Conservation (phyloP, 2,113 vertebrate genomes). For the Myotis lucifugus region DNA sequence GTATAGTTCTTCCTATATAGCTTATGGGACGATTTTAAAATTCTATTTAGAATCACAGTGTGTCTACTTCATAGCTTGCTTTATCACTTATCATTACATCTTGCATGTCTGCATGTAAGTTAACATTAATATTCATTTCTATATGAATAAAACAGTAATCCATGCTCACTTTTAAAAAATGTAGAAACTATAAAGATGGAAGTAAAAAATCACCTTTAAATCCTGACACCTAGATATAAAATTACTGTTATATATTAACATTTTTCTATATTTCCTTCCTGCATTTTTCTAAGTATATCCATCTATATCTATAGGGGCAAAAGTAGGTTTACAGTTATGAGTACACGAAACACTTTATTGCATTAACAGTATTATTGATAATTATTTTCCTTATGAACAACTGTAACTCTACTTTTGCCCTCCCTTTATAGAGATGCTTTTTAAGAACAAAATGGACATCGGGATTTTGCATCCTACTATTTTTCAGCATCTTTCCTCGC, state of each 20-base stretch:
- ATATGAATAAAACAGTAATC: neutral
- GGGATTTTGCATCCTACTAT: neutral
- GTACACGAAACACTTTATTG: no score
- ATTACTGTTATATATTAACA: neutral
- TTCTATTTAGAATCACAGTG: neutral
- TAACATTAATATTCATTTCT: neutral
- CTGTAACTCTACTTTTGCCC: no score
- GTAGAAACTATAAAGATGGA: neutral
- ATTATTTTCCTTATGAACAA: no score
- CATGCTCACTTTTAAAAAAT: neutral
- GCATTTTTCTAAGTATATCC: neutral
- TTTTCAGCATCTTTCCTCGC: neutral
- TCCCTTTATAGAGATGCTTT: neutral
- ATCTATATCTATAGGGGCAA: neutral
- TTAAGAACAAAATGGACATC: neutral
- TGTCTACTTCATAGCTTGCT: neutral
- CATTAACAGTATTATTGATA: no score
- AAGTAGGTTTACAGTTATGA: no score
- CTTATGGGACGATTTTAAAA: neutral
- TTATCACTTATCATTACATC: neutral
- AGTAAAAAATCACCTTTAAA: neutral
- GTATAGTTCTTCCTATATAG: neutral
- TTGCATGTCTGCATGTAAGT: neutral
- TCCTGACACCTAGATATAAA: neutral
- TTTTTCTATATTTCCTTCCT: neutral